Evolutionary conservation across 2,113 vertebrate species (phyloP).

Genomic region (Anhinga rufa): DNA sequence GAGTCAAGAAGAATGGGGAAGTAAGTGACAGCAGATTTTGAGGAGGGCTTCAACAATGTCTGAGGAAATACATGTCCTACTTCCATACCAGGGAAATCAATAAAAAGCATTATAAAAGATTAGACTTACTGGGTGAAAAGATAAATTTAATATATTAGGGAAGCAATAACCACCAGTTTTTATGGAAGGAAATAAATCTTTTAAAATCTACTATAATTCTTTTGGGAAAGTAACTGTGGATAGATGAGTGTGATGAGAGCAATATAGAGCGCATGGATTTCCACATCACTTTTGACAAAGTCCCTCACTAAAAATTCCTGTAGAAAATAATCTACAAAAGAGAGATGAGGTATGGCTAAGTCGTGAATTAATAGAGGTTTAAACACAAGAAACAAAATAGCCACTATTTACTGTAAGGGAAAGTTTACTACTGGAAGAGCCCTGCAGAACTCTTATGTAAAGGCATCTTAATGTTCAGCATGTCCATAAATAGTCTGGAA

Average conservation of each 20-base stretch:
- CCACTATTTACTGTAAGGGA: not conserved
- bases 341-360: not conserved
- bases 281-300: not conserved
- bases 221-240: not conserved
- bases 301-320: not conserved
- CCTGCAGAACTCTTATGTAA: not conserved
- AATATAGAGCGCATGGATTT: not conserved
- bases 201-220: not conserved
- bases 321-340: not conserved
- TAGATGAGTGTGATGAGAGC: not conserved
- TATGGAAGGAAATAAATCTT: not conserved
- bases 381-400: not conserved
- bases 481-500: not conserved
- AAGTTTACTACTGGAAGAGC: not conserved
- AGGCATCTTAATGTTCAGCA: not conserved
- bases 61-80: not conserved
- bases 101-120: constrained; percentile 5
- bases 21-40: not conserved
- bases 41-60: not conserved
- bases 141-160: not conserved
- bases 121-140: not conserved
- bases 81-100: not conserved
- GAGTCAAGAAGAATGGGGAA: not conserved
- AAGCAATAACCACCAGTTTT: not conserved
- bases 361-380: not conserved